Evolutionary conservation across 2,888 invertebrate genomes (phyloP).

Genomic region (Camptogramma bilineatum): DNA sequence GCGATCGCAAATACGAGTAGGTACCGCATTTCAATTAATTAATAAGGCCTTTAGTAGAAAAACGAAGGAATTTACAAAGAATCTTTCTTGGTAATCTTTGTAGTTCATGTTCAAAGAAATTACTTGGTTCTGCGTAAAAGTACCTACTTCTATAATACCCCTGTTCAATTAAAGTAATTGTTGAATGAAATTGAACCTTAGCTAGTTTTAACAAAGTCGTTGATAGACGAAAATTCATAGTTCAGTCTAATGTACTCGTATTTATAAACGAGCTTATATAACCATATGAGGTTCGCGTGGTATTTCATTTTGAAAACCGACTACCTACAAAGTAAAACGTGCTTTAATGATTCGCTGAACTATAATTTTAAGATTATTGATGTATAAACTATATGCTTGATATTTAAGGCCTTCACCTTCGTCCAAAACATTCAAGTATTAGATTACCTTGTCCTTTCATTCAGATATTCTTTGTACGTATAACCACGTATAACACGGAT

Average conservation of each 20-base stretch:
- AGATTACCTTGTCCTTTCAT: too few relatives aligned
- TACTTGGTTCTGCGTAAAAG: background rate
- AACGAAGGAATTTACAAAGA: background rate
- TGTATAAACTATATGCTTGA: background rate
- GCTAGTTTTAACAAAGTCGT: background rate
- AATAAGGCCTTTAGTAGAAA: background rate
- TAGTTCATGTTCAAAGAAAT: background rate
- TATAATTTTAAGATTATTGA: background rate
- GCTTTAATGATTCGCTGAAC: background rate
- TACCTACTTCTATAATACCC: background rate
- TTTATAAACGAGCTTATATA: background rate
- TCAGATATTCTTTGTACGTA: too few relatives aligned
- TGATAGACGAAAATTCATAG: background rate
- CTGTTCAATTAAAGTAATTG: background rate
- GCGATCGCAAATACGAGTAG: background rate
- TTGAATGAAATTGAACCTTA: constrained; percentile 1
- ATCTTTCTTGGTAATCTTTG: background rate
- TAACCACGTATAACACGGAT: too few relatives aligned
- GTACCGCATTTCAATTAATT: background rate
- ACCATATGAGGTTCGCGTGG: background rate
- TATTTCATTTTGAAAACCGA: too few relatives aligned
- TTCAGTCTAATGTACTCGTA: background rate
- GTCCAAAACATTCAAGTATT: background rate
- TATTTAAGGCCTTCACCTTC: too few relatives aligned
- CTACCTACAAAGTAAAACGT: too few relatives aligned